These are phyloP conservation scores for Anabas testudineus DNA, from an alignment of 2,797 vertebrate species.

Conservation along the genomic window DNA sequence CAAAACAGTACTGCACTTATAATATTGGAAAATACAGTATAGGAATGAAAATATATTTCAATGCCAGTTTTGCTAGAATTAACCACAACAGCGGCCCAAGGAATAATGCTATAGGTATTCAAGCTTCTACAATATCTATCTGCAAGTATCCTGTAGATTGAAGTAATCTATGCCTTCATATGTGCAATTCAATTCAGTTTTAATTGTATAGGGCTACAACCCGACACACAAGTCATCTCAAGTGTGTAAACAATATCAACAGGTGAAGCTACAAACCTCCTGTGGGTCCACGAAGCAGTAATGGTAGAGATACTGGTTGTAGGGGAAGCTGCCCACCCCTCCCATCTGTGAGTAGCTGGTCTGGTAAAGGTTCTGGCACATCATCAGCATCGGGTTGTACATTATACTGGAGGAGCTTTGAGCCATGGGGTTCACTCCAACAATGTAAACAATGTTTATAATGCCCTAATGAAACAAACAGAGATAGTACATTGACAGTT, in stretches of 20 bases:
- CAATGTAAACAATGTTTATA: conserved; percentile 90
- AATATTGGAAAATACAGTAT: not conserved
- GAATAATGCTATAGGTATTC: not conserved
- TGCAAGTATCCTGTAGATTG: not conserved
- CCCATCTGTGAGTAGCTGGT: conserved; percentile 81
- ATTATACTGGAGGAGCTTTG: conserved; percentile 84
- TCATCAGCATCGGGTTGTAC: conserved; percentile 88
- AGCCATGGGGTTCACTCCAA: conserved; percentile 91
- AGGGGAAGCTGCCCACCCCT: conserved; percentile 82
- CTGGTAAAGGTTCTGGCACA: conserved; percentile 88
- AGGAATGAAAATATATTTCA: too few species aligned
- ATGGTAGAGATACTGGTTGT: conserved; percentile 93
- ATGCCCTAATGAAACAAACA: conserved; percentile 74
- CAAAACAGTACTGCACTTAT: not conserved
- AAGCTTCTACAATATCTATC: not conserved
- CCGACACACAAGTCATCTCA: too few species aligned
- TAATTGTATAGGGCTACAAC: too few species aligned
- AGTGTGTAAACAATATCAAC: not conserved
- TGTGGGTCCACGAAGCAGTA: conserved; percentile 94
- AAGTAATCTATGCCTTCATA: not conserved
- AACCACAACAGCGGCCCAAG: too few species aligned
- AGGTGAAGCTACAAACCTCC: conserved; percentile 82
- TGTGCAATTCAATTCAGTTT: too few species aligned
- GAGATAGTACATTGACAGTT: not conserved
- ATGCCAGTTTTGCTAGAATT: not conserved